Evolutionary conservation across 2,113 vertebrate genomes (phyloP).

Genomic region (Grus americana): DNA sequence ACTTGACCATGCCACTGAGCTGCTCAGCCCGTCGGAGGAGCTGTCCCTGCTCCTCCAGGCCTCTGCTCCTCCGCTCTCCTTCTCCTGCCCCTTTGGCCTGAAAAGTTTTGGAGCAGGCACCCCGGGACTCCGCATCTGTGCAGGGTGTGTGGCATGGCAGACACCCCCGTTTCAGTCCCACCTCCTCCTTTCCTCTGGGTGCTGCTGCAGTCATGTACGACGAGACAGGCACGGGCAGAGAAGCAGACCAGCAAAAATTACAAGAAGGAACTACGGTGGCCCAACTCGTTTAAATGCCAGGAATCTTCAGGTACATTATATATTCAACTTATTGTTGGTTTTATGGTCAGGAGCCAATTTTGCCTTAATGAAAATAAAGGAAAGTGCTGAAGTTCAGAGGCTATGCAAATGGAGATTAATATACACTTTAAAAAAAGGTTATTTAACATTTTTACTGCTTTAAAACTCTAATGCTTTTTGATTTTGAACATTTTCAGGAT

Average conservation of each 20-base stretch:
- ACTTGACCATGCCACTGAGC: background rate
- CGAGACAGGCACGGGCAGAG: rapidly evolving
- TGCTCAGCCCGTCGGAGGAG: background rate
- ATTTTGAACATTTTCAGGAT: slow-evolving; percentile 40
- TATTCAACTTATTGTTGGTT: background rate
- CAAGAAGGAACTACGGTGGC: background rate
- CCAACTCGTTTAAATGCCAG: background rate
- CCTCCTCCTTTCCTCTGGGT: background rate
- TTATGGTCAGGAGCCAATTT: background rate
- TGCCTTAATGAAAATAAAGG: slow-evolving; percentile 11
- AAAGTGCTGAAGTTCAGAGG: background rate
- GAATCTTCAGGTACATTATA: background rate
- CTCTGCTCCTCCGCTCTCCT: background rate
- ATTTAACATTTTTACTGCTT: slow-evolving; percentile 17
- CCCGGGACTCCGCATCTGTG: background rate
- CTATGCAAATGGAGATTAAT: slow-evolving; percentile 33
- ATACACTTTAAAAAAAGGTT: background rate
- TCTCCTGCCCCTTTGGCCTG: background rate
- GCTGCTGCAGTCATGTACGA: background rate
- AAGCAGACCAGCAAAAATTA: background rate
- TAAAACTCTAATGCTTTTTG: slow-evolving; percentile 21
- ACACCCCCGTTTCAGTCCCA: background rate
- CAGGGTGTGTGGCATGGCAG: background rate
- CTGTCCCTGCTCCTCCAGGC: background rate
- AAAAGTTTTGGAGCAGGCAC: background rate